These are phyloP conservation scores for Molanna angustata DNA, from an alignment of 2,888 invertebrate genomes.

Conservation along the genomic window DNA sequence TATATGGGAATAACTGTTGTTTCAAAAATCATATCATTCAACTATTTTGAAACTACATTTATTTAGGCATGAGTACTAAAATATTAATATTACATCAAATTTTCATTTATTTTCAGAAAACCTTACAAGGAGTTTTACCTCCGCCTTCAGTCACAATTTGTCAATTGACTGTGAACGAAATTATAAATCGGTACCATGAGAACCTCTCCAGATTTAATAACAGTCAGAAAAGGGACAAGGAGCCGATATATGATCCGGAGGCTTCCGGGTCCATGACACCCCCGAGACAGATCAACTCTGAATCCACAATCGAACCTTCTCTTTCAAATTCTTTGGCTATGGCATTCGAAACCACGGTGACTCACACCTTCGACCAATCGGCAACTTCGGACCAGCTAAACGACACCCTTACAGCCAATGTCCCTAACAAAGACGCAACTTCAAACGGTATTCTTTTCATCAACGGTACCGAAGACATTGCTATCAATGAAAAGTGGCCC, in stretches of 20 bases:
- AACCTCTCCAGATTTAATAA: constrained; percentile 51
- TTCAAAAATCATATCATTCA: too few relatives aligned
- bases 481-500: constrained; percentile 55
- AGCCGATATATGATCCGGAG: constrained; percentile 33
- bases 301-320: constrained; percentile 7
- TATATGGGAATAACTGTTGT: too few relatives aligned
- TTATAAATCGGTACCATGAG: constrained; percentile 58
- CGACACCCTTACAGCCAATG: background rate
- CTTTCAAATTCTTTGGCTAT: constrained; percentile 12
- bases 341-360: constrained; percentile 18
- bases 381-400: background rate
- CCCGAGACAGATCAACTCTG: constrained; percentile 18
- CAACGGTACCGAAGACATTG: constrained; percentile 42
- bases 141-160: constrained; percentile 72
- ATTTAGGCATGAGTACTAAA: too few relatives aligned
- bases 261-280: constrained; percentile 15
- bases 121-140: constrained; percentile 67
- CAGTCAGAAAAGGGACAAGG: constrained; percentile 33
- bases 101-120: constrained; percentile 47
- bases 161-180: constrained; percentile 63
- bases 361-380: constrained; percentile 6
- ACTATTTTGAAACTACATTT: too few relatives aligned
- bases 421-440: background rate
- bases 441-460: constrained; percentile 10
- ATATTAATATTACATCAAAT: background rate